Percentiles rank a stretch among this genome's conserved stretches.
These are phyloP conservation scores for Clivina fossor DNA, from an alignment of 2,888 invertebrate genomes.

Conservation along the genomic window DNA sequence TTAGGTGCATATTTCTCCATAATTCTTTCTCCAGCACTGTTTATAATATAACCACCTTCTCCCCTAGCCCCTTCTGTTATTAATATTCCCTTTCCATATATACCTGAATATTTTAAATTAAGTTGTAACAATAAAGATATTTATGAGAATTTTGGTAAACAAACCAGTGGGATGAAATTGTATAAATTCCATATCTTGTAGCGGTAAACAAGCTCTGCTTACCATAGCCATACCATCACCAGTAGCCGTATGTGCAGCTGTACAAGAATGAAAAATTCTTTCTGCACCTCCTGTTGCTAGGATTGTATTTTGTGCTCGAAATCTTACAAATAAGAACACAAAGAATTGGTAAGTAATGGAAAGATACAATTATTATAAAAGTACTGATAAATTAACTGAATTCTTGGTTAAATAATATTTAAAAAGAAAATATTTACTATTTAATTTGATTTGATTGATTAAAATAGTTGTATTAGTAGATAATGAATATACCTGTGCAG, in stretches of 20 bases:
- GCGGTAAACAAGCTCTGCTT: constrained; percentile 85
- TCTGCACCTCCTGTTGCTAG: constrained; percentile 86
- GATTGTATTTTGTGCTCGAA: constrained; percentile 66
- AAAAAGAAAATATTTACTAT: constrained; percentile 5
- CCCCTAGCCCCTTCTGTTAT: constrained; percentile 96
- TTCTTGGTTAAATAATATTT: too few species aligned
- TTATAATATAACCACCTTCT: constrained; percentile 93
- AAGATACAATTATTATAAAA: not conserved
- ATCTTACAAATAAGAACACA: constrained; percentile 41
- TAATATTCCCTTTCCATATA: constrained; percentile 95
- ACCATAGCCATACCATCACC: constrained; percentile 96
- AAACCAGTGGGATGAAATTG: constrained; percentile 97
- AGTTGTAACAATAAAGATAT: not conserved
- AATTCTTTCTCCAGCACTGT: constrained; percentile 92
- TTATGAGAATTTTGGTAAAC: not conserved
- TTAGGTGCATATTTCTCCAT: constrained; percentile 97
- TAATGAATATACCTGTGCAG: constrained; percentile 59
- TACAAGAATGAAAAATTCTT: constrained; percentile 93
- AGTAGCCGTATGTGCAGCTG: constrained; percentile 96
- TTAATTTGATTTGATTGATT: too few species aligned
- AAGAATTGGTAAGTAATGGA: not conserved
- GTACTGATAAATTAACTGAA: too few species aligned
- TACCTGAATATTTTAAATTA: too few species aligned
- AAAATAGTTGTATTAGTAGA: too few species aligned
- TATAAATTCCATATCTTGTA: constrained; percentile 96